A percentile compares a stretch with the other conserved stretches of the same genome.
These are phyloP conservation scores for Archocentrus centrarchus DNA, from an alignment of 2,113 vertebrate species.

Conservation along the genomic window DNA sequence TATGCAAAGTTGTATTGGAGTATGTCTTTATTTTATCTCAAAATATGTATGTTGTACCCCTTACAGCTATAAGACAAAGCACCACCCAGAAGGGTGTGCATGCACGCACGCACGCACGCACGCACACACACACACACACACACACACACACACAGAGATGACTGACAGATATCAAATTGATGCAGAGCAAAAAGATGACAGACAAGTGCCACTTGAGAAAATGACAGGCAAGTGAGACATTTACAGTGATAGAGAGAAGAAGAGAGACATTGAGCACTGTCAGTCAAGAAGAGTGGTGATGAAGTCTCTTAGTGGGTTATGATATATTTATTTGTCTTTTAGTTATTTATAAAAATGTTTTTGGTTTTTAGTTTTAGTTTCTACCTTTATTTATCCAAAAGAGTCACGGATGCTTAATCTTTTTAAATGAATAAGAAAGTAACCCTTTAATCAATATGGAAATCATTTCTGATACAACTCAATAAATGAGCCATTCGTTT, in stretches of 20 bases:
- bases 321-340: conserved; percentile 22
- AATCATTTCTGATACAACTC: not conserved
- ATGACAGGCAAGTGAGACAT: conserved; percentile 56
- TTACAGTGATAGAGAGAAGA: conserved; percentile 30
- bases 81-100: not conserved
- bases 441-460: not conserved
- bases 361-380: not conserved
- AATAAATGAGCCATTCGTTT: not conserved
- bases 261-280: conserved; percentile 11
- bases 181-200: conserved; percentile 46
- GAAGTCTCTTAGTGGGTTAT: not conserved
- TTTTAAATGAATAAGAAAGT: not conserved
- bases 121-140: no score
- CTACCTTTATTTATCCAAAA: not conserved
- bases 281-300: conserved; percentile 26
- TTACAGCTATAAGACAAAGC: conserved; percentile 24
- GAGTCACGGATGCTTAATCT: not conserved
- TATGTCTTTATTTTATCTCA: not conserved
- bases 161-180: conserved; percentile 56
- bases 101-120: not conserved
- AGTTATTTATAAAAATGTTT: conserved; percentile 9
- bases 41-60: not conserved
- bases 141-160: not conserved
- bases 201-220: conserved; percentile 47
- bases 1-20: conserved; percentile 5